These are phyloP conservation scores for Mystacides longicornis DNA, from an alignment of 2,888 invertebrate genomes.

Conservation along the genomic window DNA sequence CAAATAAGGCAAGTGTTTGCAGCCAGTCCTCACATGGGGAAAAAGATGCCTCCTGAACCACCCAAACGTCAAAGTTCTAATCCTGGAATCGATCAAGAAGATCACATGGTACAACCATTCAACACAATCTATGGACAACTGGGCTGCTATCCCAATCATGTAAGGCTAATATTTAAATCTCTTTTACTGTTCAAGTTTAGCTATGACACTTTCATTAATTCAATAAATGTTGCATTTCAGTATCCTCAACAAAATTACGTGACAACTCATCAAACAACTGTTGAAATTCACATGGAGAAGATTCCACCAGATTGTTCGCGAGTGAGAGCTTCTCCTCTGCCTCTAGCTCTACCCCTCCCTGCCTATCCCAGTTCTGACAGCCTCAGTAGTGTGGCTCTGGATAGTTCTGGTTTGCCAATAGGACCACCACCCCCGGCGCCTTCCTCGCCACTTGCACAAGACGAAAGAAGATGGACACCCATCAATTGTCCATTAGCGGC, in stretches of 20 bases:
- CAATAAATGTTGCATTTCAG: slow-evolving; percentile 29
- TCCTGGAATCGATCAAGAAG: slow-evolving; percentile 26
- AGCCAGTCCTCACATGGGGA: slow-evolving; percentile 65
- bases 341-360: slow-evolving; percentile 52
- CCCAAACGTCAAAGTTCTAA: slow-evolving; percentile 61
- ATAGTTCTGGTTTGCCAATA: slow-evolving; percentile 51
- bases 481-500: slow-evolving; percentile 40
- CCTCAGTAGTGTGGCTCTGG: slow-evolving; percentile 51
- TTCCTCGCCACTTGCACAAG: slow-evolving; percentile 49
- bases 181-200: background rate
- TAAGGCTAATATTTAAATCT: slow-evolving; percentile 15
- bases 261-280: slow-evolving; percentile 49
- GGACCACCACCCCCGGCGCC: slow-evolving; percentile 59
- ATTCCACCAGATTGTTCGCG: slow-evolving; percentile 29
- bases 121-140: slow-evolving; percentile 17
- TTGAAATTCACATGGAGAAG: slow-evolving; percentile 49
- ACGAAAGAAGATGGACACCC: slow-evolving; percentile 39
- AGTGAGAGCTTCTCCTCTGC: slow-evolving; percentile 34
- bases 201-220: background rate
- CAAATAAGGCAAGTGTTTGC: slow-evolving; percentile 49
- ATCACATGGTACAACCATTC: slow-evolving; percentile 22
- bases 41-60: slow-evolving; percentile 75
- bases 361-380: slow-evolving; percentile 61
- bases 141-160: slow-evolving; percentile 22
- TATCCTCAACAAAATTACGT: slow-evolving; percentile 47